Conservation (phyloP, 2,113 vertebrate genomes). For the Aviceda subcristata region DNA sequence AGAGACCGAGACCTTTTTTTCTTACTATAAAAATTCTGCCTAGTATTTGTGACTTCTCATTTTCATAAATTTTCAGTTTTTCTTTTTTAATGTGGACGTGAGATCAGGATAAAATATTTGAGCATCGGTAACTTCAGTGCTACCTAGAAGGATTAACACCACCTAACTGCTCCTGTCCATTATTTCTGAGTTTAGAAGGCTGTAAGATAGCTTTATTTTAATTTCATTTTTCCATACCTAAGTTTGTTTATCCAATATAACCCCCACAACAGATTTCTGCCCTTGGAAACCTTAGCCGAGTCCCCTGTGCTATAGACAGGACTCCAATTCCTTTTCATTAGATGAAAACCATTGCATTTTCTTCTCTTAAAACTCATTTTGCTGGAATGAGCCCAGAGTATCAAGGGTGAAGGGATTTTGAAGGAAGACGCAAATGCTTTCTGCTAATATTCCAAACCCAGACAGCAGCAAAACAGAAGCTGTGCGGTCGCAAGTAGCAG, state of each 20-base stretch:
- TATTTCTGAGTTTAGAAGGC: not conserved
- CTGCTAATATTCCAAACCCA: not conserved
- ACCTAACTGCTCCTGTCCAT: not conserved
- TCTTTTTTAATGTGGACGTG: not conserved
- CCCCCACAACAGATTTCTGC: not conserved
- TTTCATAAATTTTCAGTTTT: not conserved
- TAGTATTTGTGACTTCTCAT: not conserved
- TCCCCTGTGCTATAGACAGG: not conserved
- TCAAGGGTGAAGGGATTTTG: not conserved
- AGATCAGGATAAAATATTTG: not conserved
- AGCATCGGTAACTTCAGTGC: not conserved
- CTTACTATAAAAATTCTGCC: not conserved
- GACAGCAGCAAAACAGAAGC: not conserved
- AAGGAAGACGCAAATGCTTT: not conserved
- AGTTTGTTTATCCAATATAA: not conserved
- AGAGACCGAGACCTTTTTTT: not conserved
- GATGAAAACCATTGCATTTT: not conserved
- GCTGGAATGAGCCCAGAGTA: not conserved
- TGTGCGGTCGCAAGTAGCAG: not conserved
- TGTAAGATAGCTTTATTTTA: not conserved
- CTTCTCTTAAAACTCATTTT: not conserved
- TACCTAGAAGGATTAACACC: not conserved
- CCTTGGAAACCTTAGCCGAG: not conserved
- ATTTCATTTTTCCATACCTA: not conserved
- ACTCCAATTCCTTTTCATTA: not conserved